Evolutionary conservation across 2,888 invertebrate genomes (phyloP).

Genomic region (Ceratothoa steindachneri): DNA sequence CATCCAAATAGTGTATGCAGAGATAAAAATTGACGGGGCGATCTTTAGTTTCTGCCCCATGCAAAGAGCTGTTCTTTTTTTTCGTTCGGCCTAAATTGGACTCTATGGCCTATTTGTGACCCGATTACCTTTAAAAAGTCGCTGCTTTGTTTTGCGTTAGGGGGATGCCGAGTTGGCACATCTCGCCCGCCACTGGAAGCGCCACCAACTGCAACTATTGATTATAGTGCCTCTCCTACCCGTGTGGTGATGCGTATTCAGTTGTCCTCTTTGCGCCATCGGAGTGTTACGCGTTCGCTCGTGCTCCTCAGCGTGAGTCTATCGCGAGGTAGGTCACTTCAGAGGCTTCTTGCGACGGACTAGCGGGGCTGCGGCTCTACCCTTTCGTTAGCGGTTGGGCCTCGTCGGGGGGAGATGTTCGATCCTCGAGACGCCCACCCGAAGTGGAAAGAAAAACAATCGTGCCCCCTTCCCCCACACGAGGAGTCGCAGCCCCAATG

Average conservation of each 20-base stretch:
- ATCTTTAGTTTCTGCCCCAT: too few species aligned
- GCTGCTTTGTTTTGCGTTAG: too few species aligned
- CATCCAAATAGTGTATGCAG: neutral
- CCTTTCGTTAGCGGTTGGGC: neutral
- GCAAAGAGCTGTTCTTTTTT: too few species aligned
- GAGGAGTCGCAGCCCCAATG: slow-evolving; percentile 6
- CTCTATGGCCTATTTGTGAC: too few species aligned
- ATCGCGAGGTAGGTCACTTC: neutral
- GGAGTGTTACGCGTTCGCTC: neutral
- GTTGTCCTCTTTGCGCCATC: slow-evolving; percentile 1
- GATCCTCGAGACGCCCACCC: neutral
- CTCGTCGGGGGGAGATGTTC: neutral
- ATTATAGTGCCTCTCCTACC: neutral
- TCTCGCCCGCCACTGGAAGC: neutral
- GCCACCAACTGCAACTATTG: neutral
- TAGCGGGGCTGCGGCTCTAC: neutral
- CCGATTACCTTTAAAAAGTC: too few species aligned
- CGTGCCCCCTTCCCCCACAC: neutral
- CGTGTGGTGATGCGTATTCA: slow-evolving; percentile 4
- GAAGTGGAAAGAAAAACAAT: neutral
- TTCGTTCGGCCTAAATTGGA: too few species aligned
- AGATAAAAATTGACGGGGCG: neutral
- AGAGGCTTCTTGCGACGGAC: neutral
- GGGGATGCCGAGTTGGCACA: too few species aligned
- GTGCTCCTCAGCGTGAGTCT: neutral